Conservation (phyloP, 2,797 vertebrate genomes). For the Amblyraja radiata region DNA sequence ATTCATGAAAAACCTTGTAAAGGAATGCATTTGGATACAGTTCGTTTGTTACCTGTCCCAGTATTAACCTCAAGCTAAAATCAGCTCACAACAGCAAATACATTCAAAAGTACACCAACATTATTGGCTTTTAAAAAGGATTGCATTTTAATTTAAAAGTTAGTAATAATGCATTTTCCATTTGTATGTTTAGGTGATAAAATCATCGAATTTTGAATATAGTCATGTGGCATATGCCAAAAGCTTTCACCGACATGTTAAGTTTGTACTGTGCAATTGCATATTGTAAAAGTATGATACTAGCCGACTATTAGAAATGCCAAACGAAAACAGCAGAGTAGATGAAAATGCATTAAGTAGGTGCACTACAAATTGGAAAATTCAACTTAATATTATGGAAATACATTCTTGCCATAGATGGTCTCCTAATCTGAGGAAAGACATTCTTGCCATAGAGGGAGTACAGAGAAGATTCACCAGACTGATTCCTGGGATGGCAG, state of each 20-base stretch:
- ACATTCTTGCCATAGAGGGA: too few relatives aligned
- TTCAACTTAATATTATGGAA: too few relatives aligned
- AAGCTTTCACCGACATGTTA: not conserved
- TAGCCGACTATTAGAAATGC: not conserved
- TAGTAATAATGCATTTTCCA: not conserved
- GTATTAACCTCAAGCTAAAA: not conserved
- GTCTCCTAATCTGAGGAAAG: too few relatives aligned
- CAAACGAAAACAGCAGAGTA: too few relatives aligned
- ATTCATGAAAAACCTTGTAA: not conserved
- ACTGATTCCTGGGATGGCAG: too few relatives aligned
- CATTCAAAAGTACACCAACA: not conserved
- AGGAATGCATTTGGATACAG: not conserved
- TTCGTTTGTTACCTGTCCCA: not conserved
- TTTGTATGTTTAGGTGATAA: not conserved
- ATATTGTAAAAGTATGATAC: not conserved
- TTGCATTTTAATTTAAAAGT: not conserved
- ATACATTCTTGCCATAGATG: too few relatives aligned
- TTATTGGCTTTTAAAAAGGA: not conserved
- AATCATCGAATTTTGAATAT: not conserved
- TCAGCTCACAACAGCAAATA: not conserved
- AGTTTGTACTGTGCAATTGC: not conserved
- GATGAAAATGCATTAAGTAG: too few relatives aligned
- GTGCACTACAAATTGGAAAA: too few relatives aligned
- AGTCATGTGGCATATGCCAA: not conserved
- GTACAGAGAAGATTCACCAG: too few relatives aligned